A percentile compares a stretch with the other conserved stretches of the same genome.
These are phyloP conservation scores for Cossypha polioptera DNA, from an alignment of 2,797 vertebrate genomes.

Conservation along the genomic window DNA sequence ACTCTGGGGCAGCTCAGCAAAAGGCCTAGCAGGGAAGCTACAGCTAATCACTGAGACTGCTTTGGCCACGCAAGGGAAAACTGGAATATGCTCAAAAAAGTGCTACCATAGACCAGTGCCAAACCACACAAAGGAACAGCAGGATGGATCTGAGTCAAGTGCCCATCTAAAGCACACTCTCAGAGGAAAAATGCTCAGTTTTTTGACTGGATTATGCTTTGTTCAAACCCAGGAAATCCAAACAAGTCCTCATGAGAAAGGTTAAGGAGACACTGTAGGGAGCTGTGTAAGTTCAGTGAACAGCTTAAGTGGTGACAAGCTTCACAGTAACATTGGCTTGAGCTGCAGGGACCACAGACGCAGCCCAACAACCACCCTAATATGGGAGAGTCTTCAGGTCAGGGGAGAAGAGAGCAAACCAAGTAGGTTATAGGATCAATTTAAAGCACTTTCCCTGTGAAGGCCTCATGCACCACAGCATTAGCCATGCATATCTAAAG, in stretches of 20 bases:
- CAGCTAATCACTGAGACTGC: not conserved
- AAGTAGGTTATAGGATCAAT: not conserved
- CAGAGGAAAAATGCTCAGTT: not conserved
- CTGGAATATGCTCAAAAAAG: conserved; percentile 34
- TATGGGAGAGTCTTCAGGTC: rapidly evolving
- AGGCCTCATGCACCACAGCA: not conserved
- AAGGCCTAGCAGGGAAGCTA: not conserved
- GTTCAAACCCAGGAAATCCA: conserved; percentile 5
- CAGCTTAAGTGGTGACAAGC: not conserved
- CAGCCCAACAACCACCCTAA: not conserved
- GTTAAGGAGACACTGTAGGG: not conserved
- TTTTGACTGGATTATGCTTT: not conserved
- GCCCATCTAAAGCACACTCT: not conserved
- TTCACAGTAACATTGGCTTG: not conserved
- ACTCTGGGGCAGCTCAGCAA: not conserved
- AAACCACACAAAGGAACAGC: conserved; percentile 47
- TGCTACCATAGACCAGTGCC: conserved; percentile 32
- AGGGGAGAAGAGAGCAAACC: not conserved
- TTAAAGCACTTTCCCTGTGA: not conserved
- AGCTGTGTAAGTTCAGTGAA: conserved; percentile 12
- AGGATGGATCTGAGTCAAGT: conserved; percentile 17
- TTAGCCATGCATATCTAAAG: not conserved
- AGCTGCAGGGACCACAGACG: not conserved
- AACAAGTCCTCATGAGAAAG: not conserved
- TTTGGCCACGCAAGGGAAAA: conserved; percentile 37